Evolutionary conservation across 2,113 vertebrate genomes (phyloP).

Genomic region (Orientallactaga bullata): DNA sequence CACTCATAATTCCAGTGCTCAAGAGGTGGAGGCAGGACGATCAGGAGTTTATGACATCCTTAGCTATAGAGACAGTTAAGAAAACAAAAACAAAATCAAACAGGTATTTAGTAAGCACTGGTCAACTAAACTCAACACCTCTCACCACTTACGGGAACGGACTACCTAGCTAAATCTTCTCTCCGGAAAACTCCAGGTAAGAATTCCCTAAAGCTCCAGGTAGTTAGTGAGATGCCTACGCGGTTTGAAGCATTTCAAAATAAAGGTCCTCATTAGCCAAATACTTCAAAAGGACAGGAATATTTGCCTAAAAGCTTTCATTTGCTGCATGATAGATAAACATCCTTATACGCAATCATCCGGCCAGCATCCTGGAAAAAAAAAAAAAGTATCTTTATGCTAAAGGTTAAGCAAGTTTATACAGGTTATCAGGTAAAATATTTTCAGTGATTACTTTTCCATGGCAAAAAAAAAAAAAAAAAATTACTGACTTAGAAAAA

Average conservation of each 20-base stretch:
- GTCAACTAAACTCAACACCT: neutral
- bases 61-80: neutral
- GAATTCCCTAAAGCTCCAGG: neutral
- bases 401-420: slow-evolving; percentile 77
- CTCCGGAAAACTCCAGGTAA: slow-evolving; percentile 27
- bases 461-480: slow-evolving; percentile 48
- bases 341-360: slow-evolving; percentile 63
- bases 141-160: neutral
- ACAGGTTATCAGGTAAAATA: slow-evolving; percentile 69
- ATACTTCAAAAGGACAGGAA: slow-evolving; percentile 8
- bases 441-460: slow-evolving; percentile 75
- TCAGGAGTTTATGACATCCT: too few species aligned
- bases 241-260: slow-evolving; percentile 51
- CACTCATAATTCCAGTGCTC: too few species aligned
- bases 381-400: slow-evolving; percentile 34
- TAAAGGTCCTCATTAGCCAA: slow-evolving; percentile 9
- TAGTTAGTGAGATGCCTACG: neutral
- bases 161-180: slow-evolving; percentile 8
- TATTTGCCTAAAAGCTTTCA: slow-evolving; percentile 60
- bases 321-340: slow-evolving; percentile 60
- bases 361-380: slow-evolving; percentile 79
- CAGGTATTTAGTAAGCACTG: neutral
- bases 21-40: too few species aligned
- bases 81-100: neutral
- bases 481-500: slow-evolving; percentile 67